Conservation (phyloP, 2,888 invertebrate genomes). For the Ochropleura plecta region DNA sequence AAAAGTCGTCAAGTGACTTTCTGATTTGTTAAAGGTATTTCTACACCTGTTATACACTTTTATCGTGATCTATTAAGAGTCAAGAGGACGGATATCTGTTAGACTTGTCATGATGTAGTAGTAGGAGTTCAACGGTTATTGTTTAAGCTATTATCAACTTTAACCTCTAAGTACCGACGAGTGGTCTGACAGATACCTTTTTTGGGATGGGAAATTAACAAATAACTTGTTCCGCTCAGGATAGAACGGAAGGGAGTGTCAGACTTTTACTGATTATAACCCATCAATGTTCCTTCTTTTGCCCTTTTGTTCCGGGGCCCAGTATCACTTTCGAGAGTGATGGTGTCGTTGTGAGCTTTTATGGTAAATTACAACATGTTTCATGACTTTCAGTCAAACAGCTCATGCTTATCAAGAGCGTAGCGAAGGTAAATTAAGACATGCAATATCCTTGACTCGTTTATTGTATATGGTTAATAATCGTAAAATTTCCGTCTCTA, state of each 20-base stretch:
- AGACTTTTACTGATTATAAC: no score
- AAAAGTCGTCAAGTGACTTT: no score
- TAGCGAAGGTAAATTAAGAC: neutral
- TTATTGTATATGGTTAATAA: neutral
- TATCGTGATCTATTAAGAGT: neutral
- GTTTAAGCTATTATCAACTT: neutral
- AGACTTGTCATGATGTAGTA: neutral
- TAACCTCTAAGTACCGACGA: neutral
- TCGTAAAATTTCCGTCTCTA: constrained; percentile 15
- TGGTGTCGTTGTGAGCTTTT: no score
- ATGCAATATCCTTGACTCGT: neutral
- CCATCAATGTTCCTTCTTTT: no score
- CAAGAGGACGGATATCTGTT: neutral
- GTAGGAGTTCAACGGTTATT: neutral
- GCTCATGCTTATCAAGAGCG: neutral
- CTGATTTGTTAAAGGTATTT: neutral
- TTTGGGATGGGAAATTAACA: no score
- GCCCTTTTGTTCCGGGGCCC: no score
- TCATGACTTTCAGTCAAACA: neutral
- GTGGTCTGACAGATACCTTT: no score
- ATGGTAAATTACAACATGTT: neutral
- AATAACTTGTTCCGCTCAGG: no score
- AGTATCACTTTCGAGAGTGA: no score
- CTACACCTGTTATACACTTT: neutral
- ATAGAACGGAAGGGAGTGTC: no score